Conservation (phyloP, 2,888 invertebrate genomes). For the Pristionchus mayeri region DNA sequence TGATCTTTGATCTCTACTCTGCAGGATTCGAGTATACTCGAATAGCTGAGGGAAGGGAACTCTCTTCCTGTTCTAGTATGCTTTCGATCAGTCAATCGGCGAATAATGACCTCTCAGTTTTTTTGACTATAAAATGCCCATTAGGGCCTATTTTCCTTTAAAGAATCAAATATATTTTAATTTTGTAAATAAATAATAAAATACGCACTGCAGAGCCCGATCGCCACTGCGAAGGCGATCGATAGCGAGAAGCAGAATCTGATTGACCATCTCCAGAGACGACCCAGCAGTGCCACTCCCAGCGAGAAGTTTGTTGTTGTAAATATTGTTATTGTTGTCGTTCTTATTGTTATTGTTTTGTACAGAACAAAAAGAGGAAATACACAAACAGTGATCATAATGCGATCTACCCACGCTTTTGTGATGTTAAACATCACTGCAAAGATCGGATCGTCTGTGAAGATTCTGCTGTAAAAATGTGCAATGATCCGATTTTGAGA, state of each 20-base stretch:
- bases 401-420: too few species aligned
- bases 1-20: too few species aligned
- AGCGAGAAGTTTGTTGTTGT: slow-evolving; percentile 8
- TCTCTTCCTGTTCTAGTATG: background rate
- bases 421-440: too few species aligned
- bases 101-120: background rate
- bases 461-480: too few species aligned
- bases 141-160: too few species aligned
- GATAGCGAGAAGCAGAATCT: slow-evolving; percentile 16
- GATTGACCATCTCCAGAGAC: background rate
- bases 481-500: too few species aligned
- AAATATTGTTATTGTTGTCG: too few species aligned
- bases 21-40: background rate
- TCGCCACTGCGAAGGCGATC: background rate
- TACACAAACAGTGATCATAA: too few species aligned
- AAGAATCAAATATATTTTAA: background rate
- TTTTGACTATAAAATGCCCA: too few species aligned
- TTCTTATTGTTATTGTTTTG: background rate
- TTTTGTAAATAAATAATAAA: background rate
- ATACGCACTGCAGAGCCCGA: background rate
- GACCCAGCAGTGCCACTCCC: slow-evolving; percentile 30
- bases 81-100: too few species aligned
- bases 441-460: too few species aligned
- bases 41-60: background rate
- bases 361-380: too few species aligned